Base-by-base conservation (phyloP, 2,113 vertebrate species). In the Albula glossodonta region DNA sequence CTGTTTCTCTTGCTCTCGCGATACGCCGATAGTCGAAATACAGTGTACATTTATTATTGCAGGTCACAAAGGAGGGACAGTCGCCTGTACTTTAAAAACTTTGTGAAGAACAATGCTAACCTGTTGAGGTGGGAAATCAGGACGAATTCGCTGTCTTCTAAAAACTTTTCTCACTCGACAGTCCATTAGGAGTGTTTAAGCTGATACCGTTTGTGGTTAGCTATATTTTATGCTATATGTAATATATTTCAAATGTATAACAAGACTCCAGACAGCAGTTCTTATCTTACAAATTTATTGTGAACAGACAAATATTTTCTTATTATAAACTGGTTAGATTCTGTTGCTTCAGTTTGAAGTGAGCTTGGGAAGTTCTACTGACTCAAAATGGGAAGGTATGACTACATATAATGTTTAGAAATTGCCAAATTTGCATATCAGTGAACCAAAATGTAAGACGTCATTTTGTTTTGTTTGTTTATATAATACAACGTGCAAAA, bases 1-100 rank as follows among this genome's bases (percentile, higher is more conserved):
- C 52, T 41, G 53, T 49, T 81, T 31, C 88, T 84, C 88, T 83
- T 90, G 90, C 53, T 94, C 94, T 94, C 92, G 92, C 94, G 94
- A 94, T 94, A 95, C 86, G 90, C 91, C 51, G 53, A 41, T 41
- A 50, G n/a, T 17, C 25, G 91, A 89, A 90, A 82, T 60, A 51
- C 84, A 86, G 87, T 25, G 87, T 77, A 91, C 90, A 92, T 86
- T 91, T 52, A 70, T 70, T 70, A 70, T 70, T n/a, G 4, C n/a
- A 22, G 63, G 63, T 22, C 19, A 70, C 13, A n/a, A 5, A n/a
- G n/a, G 63, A 70, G 63, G 19, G 17, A 70, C 63, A n/a, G 60
- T 63, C 11, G 19, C 4, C 4, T 70, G 17, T n/a, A n/a, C 19
- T n/a, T n/a, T 70, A 70, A 19, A n/a, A 22, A 22, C 63, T 22